These are phyloP conservation scores for Ovis aries DNA, from an alignment of 2,113 vertebrate species.

Conservation along the genomic window ARS-UI_Ramb_v3.0 NC_056060.1:14316501-14317000, in stretches of 20 bases:
- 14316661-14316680: background rate
- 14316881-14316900: background rate
- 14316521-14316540: background rate
- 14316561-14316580: background rate
- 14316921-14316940: background rate
- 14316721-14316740: background rate
- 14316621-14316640: background rate
- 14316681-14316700: background rate
- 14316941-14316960: background rate
- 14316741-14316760: background rate
- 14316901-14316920: background rate
- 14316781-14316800: background rate
- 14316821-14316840: background rate
- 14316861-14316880: background rate
- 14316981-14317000: background rate
- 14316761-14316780: background rate
- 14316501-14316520: slow-evolving; percentile 16
- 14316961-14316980: background rate
- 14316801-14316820: background rate
- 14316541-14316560: background rate
- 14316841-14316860: background rate
- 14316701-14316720: background rate
- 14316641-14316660: background rate
- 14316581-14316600: background rate
- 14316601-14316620: background rate